Evolutionary conservation across 2,888 invertebrate species (phyloP), one percentile per base, ranked within the genome.

Genomic region (Monopis laevigella): DNA sequence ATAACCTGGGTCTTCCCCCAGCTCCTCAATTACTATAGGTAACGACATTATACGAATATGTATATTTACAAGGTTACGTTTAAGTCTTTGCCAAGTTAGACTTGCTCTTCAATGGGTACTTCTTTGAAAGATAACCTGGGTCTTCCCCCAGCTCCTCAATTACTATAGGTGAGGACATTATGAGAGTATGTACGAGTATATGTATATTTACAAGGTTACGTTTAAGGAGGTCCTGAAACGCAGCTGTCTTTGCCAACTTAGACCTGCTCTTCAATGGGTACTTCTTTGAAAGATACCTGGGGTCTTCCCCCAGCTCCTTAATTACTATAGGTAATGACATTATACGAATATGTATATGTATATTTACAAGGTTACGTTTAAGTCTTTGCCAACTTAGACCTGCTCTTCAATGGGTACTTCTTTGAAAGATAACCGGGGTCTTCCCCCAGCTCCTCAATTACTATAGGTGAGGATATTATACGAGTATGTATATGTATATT

Each of bases 1-100:
- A 21, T 8, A 21, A 7, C 24, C 24, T 5, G 8, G 24, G 6
- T 21, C 24, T 21, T 21, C 24, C 6, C 8, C 6, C 8, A 7
- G 24, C 5, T 21, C 24, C 24, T 21, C 24, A 21, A 21, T 8
- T 21, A 21, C 8, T 21, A 21, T 21, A 21, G 24, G 8, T 21
- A 21, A 21, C 24, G 8, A 5, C 24, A 21, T 21, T 8, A 21
- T 21, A 7, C 5, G 5, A 7, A 21, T 21, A 7, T 21, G 8
- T 21, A 21, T 21, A 5, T 7, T 21, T 8, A 7, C 24, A 21
- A 5, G 5, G 24, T 8, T 21, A 21, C 24, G 24, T n/a, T n/a
- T n/a, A n/a, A n/a, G n/a, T n/a, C n/a, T n/a, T 93, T 51, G 92
- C 92, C 52, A 93, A 94, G 73, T 94, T 93, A 72, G 93, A 94